phyloP scores from a whole-genome alignment of 2,797 vertebrate species.

The Mus caroli region DNA sequence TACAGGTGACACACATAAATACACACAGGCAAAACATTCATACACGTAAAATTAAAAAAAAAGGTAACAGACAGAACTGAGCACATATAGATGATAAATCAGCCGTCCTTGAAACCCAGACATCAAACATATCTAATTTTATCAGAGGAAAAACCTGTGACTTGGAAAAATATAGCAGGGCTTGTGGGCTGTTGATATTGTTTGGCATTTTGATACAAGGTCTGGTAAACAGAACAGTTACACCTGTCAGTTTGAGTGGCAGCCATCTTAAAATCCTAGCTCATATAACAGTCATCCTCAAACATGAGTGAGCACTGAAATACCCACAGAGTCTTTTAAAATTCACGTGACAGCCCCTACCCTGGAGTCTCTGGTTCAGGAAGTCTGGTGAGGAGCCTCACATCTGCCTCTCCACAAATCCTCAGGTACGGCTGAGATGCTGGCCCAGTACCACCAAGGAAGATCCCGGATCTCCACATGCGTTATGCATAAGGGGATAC shows the following conservation, averaged over 20 bases:
- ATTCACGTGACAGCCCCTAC: not conserved
- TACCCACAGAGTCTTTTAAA: not conserved
- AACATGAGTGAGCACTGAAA: not conserved
- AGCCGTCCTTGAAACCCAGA: constrained; percentile 5
- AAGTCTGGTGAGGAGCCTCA: not conserved
- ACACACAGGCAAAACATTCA: not conserved
- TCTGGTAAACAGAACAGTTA: not conserved
- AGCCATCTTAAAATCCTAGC: not conserved
- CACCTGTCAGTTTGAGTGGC: not conserved
- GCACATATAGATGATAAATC: not conserved
- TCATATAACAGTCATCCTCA: not conserved
- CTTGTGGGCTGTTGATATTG: not conserved
- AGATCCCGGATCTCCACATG: not conserved
- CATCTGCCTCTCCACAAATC: not conserved
- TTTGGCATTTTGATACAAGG: not conserved
- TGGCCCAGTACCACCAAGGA: not conserved
- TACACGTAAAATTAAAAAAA: not conserved
- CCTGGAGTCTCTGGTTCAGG: not conserved
- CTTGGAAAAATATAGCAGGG: not conserved
- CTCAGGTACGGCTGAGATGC: not conserved
- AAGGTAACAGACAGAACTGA: not conserved
- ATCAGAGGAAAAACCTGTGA: not conserved
- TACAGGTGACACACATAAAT: not conserved
- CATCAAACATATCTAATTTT: not conserved
- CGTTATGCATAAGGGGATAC: not conserved